phyloP scores from a whole-genome alignment of 2,113 vertebrate species.

The Anas platyrhynchos region DNA sequence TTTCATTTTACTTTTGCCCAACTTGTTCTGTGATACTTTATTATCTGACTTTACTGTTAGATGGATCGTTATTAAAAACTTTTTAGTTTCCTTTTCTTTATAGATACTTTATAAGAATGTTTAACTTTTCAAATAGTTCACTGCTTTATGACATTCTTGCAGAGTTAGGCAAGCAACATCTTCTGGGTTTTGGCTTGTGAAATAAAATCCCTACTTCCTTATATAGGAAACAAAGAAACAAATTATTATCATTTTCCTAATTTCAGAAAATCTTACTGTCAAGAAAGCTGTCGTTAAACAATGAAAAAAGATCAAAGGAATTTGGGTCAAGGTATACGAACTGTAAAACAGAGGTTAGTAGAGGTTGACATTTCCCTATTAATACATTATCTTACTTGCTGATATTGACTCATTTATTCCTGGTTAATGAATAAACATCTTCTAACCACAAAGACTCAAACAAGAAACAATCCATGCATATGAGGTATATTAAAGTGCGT shows the following conservation, averaged over 20 bases:
- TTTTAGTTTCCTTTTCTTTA: neutral
- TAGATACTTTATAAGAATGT: neutral
- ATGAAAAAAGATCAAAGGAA: neutral
- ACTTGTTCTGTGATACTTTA: neutral
- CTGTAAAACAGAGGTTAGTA: conserved; percentile 37
- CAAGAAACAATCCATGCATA: neutral
- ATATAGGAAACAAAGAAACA: neutral
- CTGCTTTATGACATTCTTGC: neutral
- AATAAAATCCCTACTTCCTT: neutral
- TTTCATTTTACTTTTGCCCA: neutral
- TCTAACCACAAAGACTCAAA: neutral
- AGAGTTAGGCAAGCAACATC: neutral
- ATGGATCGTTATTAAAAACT: neutral
- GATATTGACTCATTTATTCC: conserved; percentile 3
- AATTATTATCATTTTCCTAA: neutral
- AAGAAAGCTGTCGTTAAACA: neutral
- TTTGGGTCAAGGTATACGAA: conserved; percentile 9
- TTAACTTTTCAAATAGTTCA: neutral
- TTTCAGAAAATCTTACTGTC: neutral
- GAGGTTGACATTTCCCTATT: conserved; percentile 16
- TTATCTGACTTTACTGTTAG: neutral
- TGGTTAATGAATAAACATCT: conserved; percentile 38
- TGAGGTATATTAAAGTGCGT: neutral
- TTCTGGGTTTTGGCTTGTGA: neutral
- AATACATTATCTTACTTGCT: neutral